phyloP scores from a whole-genome alignment of 2,113 vertebrate species.

The Anolis carolinensis region DNA sequence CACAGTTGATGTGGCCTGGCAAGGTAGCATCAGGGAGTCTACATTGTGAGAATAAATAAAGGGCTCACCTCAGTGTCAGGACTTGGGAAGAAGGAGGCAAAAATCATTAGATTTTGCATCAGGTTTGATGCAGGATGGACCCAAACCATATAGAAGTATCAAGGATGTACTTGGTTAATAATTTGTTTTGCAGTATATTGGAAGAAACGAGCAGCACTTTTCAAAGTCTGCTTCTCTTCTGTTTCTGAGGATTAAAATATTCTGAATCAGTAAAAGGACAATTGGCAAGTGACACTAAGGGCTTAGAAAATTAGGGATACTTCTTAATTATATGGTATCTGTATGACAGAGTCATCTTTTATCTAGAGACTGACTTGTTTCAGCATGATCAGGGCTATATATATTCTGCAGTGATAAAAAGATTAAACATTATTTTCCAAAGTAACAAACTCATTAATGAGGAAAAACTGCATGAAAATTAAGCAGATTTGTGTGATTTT shows the following conservation, averaged over 20 bases:
- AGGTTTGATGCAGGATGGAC: conserved; percentile 37
- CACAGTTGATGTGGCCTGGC: conserved; percentile 65
- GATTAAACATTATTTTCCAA: neutral
- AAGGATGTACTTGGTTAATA: conserved; percentile 37
- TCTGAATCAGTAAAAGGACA: neutral
- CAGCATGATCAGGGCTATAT: neutral
- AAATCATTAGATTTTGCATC: conserved; percentile 53
- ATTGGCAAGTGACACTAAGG: neutral
- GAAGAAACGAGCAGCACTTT: neutral
- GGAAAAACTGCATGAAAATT: neutral
- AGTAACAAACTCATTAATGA: neutral
- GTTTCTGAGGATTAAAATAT: fast-evolving
- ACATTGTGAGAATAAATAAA: conserved; percentile 63
- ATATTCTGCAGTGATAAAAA: neutral
- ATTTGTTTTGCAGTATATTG: conserved; percentile 42
- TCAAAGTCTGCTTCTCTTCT: neutral
- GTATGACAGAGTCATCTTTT: neutral
- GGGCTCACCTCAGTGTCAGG: conserved; percentile 16
- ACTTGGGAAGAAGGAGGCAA: conserved; percentile 23
- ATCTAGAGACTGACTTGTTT: neutral
- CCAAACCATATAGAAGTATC: conserved; percentile 39
- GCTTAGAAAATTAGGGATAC: neutral
- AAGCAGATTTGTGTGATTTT: neutral
- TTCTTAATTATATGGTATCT: neutral
- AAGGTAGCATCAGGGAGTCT: conserved; percentile 62